phyloP scores from a whole-genome alignment of 2,113 vertebrate genomes.

The Fregetta grallaria region DNA sequence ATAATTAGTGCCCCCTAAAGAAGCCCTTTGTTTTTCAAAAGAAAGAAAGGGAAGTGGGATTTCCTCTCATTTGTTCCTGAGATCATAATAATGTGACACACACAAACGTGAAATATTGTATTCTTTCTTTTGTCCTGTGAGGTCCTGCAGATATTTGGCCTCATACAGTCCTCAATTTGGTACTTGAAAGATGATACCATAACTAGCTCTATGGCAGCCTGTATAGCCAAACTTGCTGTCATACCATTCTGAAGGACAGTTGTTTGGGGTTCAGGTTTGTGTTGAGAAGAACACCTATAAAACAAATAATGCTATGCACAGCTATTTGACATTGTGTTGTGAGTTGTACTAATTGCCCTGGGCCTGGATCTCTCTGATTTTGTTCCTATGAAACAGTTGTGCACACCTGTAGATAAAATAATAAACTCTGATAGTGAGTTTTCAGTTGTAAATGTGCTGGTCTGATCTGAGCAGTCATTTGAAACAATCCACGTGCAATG shows the following conservation, averaged over 20 bases:
- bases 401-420: not conserved
- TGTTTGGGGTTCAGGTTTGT: not conserved
- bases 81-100: not conserved
- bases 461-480: not conserved
- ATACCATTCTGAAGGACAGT: rapidly evolving
- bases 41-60: not conserved
- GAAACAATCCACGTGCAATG: not conserved
- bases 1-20: not conserved
- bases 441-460: not conserved
- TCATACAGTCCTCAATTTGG: not conserved
- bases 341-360: not conserved
- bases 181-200: not conserved
- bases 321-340: not conserved
- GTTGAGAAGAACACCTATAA: not conserved
- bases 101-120: not conserved
- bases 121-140: not conserved
- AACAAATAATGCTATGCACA: not conserved
- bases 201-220: not conserved
- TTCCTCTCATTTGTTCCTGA: not conserved
- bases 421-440: not conserved
- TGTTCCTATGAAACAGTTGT: not conserved
- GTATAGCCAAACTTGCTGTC: not conserved
- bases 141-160: not conserved
- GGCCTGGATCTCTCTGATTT: not conserved
- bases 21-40: not conserved